phyloP scores from a whole-genome alignment of 2,888 invertebrate genomes.

The Microdon myrmicae region DNA sequence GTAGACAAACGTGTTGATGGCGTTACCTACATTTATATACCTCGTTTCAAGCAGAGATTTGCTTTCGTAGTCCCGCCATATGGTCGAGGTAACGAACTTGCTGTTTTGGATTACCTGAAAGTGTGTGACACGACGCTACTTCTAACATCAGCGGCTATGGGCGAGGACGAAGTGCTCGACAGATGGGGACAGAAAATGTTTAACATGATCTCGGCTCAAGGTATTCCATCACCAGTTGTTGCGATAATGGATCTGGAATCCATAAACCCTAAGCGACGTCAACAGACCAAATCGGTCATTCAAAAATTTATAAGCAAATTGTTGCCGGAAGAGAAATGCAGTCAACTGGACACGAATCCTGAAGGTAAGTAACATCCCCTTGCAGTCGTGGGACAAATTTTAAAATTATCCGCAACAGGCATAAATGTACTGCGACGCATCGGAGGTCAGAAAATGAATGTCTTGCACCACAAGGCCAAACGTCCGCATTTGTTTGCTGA shows the following conservation, averaged over 20 bases:
- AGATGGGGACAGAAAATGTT: constrained; percentile 83
- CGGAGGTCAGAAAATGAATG: constrained; percentile 83
- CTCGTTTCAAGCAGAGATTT: constrained; percentile 89
- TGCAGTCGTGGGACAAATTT: neutral
- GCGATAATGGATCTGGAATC: constrained; percentile 80
- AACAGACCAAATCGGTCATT: constrained; percentile 65
- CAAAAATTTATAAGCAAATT: constrained; percentile 73
- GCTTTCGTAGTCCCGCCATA: constrained; percentile 80
- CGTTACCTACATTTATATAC: constrained; percentile 79
- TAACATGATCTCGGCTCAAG: constrained; percentile 82
- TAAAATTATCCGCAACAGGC: constrained; percentile 21
- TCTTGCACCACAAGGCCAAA: constrained; percentile 79
- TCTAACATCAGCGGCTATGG: constrained; percentile 75
- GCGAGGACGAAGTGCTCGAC: constrained; percentile 77
- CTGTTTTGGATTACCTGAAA: constrained; percentile 80
- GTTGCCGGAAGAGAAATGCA: constrained; percentile 84
- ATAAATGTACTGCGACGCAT: constrained; percentile 79
- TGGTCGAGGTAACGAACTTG: constrained; percentile 72
- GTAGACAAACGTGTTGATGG: constrained; percentile 74
- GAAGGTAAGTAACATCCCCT: constrained; percentile 69
- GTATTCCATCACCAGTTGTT: constrained; percentile 80
- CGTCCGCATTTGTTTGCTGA: constrained; percentile 89
- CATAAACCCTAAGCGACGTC: constrained; percentile 78
- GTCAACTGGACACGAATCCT: constrained; percentile 77
- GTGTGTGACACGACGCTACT: constrained; percentile 87